Evolutionary conservation across 2,113 vertebrate species (phyloP).

Genomic region (Gallinago undulata): DNA sequence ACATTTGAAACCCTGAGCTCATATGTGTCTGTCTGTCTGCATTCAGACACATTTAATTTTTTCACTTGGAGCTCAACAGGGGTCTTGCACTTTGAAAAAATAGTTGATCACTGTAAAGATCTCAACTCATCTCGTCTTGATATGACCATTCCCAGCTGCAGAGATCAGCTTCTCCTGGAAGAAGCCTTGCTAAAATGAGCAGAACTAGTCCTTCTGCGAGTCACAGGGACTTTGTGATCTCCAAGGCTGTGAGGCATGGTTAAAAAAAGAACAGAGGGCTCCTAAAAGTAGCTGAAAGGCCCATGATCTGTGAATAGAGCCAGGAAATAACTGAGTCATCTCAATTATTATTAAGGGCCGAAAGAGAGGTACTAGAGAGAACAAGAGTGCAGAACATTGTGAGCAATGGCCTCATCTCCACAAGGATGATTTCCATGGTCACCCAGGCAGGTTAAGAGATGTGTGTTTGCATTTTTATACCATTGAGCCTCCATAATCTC

Average conservation of each 20-base stretch:
- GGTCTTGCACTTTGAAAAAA: background rate
- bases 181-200: background rate
- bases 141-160: background rate
- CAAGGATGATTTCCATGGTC: background rate
- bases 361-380: background rate
- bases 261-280: slow-evolving; percentile 6
- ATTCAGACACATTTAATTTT: background rate
- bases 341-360: background rate
- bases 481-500: background rate
- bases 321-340: slow-evolving; percentile 9
- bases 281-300: slow-evolving; percentile 2
- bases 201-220: background rate
- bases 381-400: background rate
- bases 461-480: background rate
- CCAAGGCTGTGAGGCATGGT: background rate
- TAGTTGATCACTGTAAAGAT: background rate
- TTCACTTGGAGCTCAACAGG: background rate
- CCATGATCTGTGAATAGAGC: background rate
- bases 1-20: background rate
- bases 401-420: background rate
- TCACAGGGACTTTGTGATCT: background rate
- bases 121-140: background rate
- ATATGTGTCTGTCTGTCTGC: background rate
- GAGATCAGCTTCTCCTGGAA: background rate
- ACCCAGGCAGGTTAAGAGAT: background rate